phyloP scores from a whole-genome alignment of 2,113 vertebrate species.

The Ptychochromis oligacanthus region DNA sequence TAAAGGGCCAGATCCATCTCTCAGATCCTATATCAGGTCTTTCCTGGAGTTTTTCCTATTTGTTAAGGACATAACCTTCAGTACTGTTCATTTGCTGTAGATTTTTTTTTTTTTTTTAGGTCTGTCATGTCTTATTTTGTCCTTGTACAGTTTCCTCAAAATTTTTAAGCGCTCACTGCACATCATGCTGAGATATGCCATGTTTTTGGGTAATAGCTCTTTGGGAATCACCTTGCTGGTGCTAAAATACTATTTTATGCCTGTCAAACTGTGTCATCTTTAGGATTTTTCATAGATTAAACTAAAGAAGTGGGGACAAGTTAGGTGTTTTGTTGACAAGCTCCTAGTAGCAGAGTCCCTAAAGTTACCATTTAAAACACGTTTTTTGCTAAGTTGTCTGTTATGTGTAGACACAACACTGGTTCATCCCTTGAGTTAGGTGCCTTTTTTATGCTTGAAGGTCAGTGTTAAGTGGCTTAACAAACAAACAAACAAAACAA shows the following conservation, averaged over 20 bases:
- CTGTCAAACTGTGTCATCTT: not conserved
- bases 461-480: no score
- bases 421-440: no score
- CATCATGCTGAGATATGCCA: accelerated
- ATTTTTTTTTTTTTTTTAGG: not conserved
- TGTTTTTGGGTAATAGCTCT: not conserved
- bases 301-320: not conserved
- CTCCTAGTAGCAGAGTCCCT: no score
- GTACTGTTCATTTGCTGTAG: not conserved
- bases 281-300: not conserved
- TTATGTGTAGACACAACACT: no score
- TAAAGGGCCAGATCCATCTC: not conserved
- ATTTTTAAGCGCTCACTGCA: accelerated
- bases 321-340: no score
- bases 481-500: no score
- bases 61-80: not conserved
- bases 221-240: not conserved
- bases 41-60: not conserved
- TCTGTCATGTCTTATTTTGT: accelerated
- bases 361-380: no score
- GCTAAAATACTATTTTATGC: not conserved
- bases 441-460: no score
- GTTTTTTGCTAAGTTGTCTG: no score
- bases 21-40: accelerated
- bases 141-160: not conserved